Evolutionary conservation across 1,140 invertebrate species (phyloP).

Genomic region (Trissolcus basalis): DNA sequence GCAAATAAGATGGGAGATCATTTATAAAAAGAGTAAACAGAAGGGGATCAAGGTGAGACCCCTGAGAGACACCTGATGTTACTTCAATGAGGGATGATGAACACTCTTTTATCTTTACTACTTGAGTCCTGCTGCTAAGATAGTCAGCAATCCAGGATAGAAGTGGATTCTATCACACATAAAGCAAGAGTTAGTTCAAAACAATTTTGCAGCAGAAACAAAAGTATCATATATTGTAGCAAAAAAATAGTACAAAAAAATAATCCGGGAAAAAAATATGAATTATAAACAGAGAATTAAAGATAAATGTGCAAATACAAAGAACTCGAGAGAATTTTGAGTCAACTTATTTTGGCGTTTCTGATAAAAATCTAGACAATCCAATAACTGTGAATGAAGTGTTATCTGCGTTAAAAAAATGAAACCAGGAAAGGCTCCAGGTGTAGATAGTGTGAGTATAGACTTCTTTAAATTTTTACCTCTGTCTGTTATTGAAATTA

Average conservation of each 20-base stretch:
- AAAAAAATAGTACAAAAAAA: conserved; percentile 1
- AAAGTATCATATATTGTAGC: neutral
- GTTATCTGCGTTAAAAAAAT: neutral
- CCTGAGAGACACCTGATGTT: conserved; percentile 4
- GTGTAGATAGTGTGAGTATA: neutral
- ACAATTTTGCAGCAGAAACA: neutral
- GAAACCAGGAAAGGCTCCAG: neutral
- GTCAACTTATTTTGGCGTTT: conserved; percentile 4
- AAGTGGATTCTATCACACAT: conserved; percentile 1
- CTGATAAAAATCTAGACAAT: conserved; percentile 2
- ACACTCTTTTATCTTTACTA: too few species aligned
- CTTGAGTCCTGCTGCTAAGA: conserved; percentile 9
- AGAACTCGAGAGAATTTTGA: conserved; percentile 11
- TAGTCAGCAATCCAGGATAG: conserved; percentile 9
- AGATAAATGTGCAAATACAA: conserved; percentile 10
- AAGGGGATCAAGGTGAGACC: conserved; percentile 8
- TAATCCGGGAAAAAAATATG: neutral
- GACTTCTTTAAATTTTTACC: conserved; percentile 7
- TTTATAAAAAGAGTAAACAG: conserved; percentile 15
- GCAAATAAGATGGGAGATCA: neutral
- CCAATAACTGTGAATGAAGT: neutral
- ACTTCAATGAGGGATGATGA: too few species aligned
- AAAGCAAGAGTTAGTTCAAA: conserved; percentile 3
- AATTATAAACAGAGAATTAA: conserved; percentile 2
- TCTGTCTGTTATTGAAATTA: neutral